Evolutionary conservation across 2,888 invertebrate genomes (phyloP), one percentile per base, ranked within the genome.

Genomic region (Julus scanicus): DNA sequence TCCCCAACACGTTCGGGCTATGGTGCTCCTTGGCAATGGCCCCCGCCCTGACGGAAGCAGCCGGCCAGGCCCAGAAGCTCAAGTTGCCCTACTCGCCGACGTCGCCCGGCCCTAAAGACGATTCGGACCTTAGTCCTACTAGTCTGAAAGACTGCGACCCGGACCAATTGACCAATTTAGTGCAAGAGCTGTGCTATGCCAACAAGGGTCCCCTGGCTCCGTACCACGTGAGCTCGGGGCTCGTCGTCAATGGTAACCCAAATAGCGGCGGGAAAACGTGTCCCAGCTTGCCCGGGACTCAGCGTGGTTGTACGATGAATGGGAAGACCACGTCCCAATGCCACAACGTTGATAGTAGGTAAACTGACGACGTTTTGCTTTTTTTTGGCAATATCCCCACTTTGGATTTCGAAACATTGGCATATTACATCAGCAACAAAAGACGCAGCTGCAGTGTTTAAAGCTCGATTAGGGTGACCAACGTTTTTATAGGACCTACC

Each of bases 11-110:
- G 44, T n/a, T 84, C 84, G 84, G 84, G 84, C 84, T 84, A 84
- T 84, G 84, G 84, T 84, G 71, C 39, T 48, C 88, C 20, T 80
- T 83, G 86, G 91, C 91, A 95, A 97, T 97, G 97, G 97, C 97
- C 95, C 97, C 97, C 94, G 97, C 97, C 94, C 95, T 97, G 93
- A 96, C 97, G 92, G 96, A 96, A 94, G 94, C 93, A 88, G 94
- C 91, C 90, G 91, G 91, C 89, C 91, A 91, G 90, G 91, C 91
- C 89, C 90, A 91, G 90, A 91, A 89, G 63, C 89, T 91, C 89
- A 91, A 91, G 90, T 89, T 91, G 88, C 90, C 91, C 44, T 89
- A 89, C 88, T 89, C 90, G 86, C 90, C 84, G 84, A 84, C 84
- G 84, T 84, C 84, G 84, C 11, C 84, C 40, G 17, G 17, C 84